Evolutionary conservation across 2,797 vertebrate species (phyloP), one percentile per base, ranked within the genome.

Genomic region (Hippoglossus hippoglossus): DNA sequence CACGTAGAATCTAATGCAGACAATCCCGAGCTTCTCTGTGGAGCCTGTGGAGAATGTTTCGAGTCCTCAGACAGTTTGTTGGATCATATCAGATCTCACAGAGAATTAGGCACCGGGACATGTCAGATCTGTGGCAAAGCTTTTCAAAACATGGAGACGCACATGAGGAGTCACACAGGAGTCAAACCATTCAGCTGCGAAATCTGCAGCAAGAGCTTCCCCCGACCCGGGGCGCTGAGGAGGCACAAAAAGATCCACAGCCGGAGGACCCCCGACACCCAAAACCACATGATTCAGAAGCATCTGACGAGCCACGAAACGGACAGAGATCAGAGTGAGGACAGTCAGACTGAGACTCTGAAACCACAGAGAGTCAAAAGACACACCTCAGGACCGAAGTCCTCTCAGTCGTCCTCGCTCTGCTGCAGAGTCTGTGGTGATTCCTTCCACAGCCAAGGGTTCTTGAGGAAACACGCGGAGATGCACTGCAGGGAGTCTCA

Each of bases 211-310:
- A 93, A 82, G 67, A 66, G 63, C 6, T 89, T 89, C 65, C 85
- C 85, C 1, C 67, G 82, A 22, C 63, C 71, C 0, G 82, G 78
- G 21, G 75, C 87, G 0, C 71, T 87, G 36, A 64, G 74, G 56
- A 68, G 87, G 25, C 87, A 89, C 80, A 77, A 74, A 61, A 84
- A 84, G 66, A 87, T 86, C 67, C 85, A 87, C 83, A 69, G 60
- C 55, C 64, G 57, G 60, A 63, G 19, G 9, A 50, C n/a, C 3
- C 73, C 31, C 58, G 74, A 76, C 21, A 47, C 25, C 50, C 52
- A 50, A 0, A 53, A 19, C 8, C 69, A 64, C 19, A 25, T 51
- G 36, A 67, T 87, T 13, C 63, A 72, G 12, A 69, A 84, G 0
- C 85, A 84, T 47, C 63, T 83, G 31, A 75, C 63, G 57, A 77